A percentile compares a stretch with the other conserved stretches of the same genome.
phyloP scores from a whole-genome alignment of 2,888 invertebrate species.

The Mongoloraphidia duomilia region DNA sequence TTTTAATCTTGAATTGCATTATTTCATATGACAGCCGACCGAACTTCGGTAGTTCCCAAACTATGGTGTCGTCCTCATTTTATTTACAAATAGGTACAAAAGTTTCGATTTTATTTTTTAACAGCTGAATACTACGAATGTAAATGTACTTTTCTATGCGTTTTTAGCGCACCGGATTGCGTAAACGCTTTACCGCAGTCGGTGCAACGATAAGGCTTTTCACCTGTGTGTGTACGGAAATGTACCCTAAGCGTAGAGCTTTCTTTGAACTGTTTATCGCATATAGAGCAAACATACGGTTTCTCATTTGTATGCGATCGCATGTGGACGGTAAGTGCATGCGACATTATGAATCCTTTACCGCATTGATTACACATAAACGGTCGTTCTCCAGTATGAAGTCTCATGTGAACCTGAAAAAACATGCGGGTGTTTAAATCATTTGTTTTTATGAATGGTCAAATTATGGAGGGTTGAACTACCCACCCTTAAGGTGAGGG shows the following conservation, averaged over 20 bases:
- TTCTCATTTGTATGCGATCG: neutral
- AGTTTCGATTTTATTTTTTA: no score
- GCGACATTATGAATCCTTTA: neutral
- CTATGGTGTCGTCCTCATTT: no score
- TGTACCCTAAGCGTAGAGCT: neutral
- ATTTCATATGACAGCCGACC: no score
- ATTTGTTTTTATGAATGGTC: no score
- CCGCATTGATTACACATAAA: neutral
- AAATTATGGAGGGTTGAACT: no score
- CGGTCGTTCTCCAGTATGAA: neutral
- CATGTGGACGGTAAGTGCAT: neutral
- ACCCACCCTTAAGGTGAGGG: no score
- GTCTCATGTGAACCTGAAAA: neutral
- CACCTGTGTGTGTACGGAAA: neutral
- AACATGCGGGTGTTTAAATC: no score
- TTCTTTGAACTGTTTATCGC: neutral
- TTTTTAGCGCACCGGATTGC: neutral
- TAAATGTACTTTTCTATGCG: neutral
- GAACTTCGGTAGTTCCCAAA: no score
- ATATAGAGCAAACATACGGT: neutral
- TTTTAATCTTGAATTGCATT: no score
- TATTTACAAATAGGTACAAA: no score
- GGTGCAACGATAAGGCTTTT: neutral
- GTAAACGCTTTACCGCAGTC: neutral
- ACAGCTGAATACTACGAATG: no score